Conservation (phyloP, 2,888 invertebrate species). For the Temnothorax unifasciatus region DNA sequence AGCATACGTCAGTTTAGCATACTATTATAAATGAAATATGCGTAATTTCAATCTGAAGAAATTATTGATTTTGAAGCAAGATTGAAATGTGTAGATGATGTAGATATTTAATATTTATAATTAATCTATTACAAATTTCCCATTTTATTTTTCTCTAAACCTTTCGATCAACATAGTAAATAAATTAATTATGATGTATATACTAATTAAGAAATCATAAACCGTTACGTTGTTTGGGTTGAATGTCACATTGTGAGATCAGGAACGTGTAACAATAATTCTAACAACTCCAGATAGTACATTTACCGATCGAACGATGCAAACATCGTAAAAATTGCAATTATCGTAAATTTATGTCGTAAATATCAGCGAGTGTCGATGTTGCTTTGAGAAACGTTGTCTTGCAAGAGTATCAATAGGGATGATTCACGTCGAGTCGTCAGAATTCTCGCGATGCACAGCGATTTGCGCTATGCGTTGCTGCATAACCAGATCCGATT, state of each 20-base stretch:
- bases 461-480: not conserved
- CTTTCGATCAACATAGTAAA: not conserved
- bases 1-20: not conserved
- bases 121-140: not conserved
- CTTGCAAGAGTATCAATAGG: not conserved
- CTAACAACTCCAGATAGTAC: too few species aligned
- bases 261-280: not conserved
- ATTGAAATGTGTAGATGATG: not conserved
- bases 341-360: conserved; percentile 5
- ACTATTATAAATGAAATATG: conserved; percentile 14
- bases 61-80: not conserved
- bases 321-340: conserved; percentile 9
- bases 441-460: conserved; percentile 21
- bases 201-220: not conserved
- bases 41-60: not conserved
- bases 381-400: not conserved
- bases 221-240: not conserved
- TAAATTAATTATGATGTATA: conserved; percentile 3
- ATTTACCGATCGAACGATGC: not conserved
- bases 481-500: conserved; percentile 59
- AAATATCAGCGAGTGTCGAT: not conserved
- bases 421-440: conserved; percentile 57
- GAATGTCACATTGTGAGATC: not conserved
- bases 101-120: too few species aligned
- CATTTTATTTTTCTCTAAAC: not conserved